phyloP scores from a whole-genome alignment of 2,888 invertebrate genomes.

The Drosophila tripunctata region DNA sequence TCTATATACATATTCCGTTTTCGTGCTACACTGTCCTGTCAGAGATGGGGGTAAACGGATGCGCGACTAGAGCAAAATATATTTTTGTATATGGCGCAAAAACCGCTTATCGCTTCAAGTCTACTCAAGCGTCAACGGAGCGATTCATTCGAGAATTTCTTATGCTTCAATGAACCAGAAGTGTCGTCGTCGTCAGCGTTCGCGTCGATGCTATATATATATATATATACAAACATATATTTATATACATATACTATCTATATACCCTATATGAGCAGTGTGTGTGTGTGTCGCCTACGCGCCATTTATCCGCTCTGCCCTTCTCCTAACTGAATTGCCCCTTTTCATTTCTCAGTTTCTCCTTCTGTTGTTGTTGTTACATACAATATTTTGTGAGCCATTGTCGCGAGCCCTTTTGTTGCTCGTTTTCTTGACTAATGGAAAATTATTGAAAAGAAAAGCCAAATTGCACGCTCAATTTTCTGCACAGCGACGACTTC shows the following conservation, averaged over 20 bases:
- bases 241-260: slow-evolving; percentile 5
- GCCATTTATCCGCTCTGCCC: slow-evolving; percentile 37
- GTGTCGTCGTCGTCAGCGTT: slow-evolving; percentile 63
- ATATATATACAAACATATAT: slow-evolving; percentile 26
- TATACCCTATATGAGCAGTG: slow-evolving; percentile 13
- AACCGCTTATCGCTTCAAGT: slow-evolving; percentile 79
- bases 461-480: slow-evolving; percentile 66
- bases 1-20: neutral
- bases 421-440: slow-evolving; percentile 54
- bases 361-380: neutral
- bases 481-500: slow-evolving; percentile 35
- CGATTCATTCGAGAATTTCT: slow-evolving; percentile 80
- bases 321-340: slow-evolving; percentile 12
- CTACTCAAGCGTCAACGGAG: slow-evolving; percentile 78
- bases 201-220: slow-evolving; percentile 36
- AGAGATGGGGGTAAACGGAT: slow-evolving; percentile 21
- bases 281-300: slow-evolving; percentile 41
- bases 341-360: slow-evolving; percentile 16
- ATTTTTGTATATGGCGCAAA: slow-evolving; percentile 73
- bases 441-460: slow-evolving; percentile 65
- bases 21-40: neutral
- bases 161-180: slow-evolving; percentile 78
- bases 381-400: slow-evolving; percentile 17
- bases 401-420: slow-evolving; percentile 36
- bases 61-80: slow-evolving; percentile 67